Base-by-base conservation (phyloP, 2,113 vertebrate genomes). In the Sarotherodon lohbergeri region DNA sequence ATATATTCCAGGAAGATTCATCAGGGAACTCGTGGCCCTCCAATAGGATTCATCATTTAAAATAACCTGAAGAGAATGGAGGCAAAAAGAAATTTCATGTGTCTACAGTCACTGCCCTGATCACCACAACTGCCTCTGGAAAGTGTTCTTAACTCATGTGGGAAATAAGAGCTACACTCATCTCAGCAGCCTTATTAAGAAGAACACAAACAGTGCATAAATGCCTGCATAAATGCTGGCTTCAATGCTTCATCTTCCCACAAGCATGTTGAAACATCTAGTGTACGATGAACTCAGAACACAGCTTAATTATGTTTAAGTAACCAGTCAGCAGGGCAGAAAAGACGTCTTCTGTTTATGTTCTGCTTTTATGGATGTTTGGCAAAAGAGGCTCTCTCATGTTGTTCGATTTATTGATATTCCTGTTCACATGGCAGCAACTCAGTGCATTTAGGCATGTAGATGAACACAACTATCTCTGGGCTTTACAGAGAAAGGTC, bases 91-190 rank as follows among this genome's bases (percentile, higher is more conserved):
- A 81, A 63, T 63, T 87, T 48, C 34, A 39, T 81, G 43, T 86
- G 50, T 88, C 86, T 54, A 90, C 66, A 73, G 19, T 50, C 9
- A 61, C 5, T 41, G 82, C 82, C 9, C 55, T 91, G 90, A 90
- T 90, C 82, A 52, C 43, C 54, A 14, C 41, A 12, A 17, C 84
- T 14, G 86, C 90, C 68, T 87, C 88, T 85, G 68, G 54, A 93
- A 83, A 12, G 6, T n/a, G 68, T 55, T 76, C 71, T 86, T 76
- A 73, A 73, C 27, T 82, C 88, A 83, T 57, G 17, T 9, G 90
- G 91, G 85, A 91, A 85, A 88, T 88, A 90, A 91, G 78, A 36
- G 59, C 78, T 27, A 32, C 68, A 41, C 78, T 85, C 41, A 17
- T 43, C 85, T 85, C 79, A 63, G 61, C 59, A 78, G 73, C 66